Evolutionary conservation across 2,797 vertebrate species (phyloP).

Genomic region (Megaceryle alcyon): DNA sequence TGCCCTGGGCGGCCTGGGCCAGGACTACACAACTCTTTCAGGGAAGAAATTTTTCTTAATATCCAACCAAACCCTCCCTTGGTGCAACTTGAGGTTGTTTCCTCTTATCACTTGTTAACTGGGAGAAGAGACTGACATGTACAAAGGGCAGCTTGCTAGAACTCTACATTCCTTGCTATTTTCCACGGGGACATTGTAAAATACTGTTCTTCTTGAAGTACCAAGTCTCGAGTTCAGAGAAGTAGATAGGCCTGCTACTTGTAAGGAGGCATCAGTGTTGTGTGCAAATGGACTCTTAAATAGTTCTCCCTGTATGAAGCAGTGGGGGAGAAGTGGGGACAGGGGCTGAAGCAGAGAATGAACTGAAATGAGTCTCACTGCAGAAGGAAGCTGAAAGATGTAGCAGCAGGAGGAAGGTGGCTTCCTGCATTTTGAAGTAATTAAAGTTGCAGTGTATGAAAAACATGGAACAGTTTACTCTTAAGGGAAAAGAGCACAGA

Average conservation of each 20-base stretch:
- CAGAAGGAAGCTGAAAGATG: neutral
- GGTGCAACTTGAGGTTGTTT: neutral
- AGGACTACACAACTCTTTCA: neutral
- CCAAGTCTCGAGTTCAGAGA: neutral
- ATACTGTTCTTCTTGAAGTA: neutral
- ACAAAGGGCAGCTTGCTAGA: neutral
- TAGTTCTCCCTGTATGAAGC: rapidly evolving
- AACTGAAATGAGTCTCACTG: neutral
- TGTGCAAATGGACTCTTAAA: neutral
- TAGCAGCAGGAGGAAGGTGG: neutral
- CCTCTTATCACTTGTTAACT: neutral
- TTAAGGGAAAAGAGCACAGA: neutral
- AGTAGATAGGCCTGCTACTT: neutral
- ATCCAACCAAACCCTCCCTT: neutral
- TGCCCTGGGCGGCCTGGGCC: neutral
- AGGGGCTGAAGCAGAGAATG: neutral
- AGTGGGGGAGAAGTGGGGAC: neutral
- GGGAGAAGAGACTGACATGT: neutral
- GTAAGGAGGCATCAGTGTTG: neutral
- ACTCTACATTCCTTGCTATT: neutral
- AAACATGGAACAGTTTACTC: neutral
- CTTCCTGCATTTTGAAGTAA: neutral
- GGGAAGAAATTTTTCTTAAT: neutral
- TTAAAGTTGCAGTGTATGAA: neutral
- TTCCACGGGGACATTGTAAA: neutral